Percentiles rank a stretch among this genome's conserved stretches.
Evolutionary conservation across 2,888 invertebrate species (phyloP).

Genomic region (Spilarctia lutea): DNA sequence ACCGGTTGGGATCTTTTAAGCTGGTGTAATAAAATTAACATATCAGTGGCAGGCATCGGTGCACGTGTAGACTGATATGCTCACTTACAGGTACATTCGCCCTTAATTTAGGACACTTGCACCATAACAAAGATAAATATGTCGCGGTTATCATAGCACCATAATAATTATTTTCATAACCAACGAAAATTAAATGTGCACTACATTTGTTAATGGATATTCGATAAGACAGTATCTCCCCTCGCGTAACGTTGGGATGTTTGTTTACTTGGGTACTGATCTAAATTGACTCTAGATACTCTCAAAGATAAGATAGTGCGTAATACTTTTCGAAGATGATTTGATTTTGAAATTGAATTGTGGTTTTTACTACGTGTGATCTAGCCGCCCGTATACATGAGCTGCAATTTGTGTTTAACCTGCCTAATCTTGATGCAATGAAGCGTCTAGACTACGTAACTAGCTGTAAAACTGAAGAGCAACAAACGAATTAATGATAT

Average conservation of each 20-base stretch:
- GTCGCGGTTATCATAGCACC: neutral
- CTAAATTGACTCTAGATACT: slow-evolving; percentile 34
- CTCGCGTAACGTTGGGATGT: slow-evolving; percentile 28
- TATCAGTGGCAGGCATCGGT: slow-evolving; percentile 77
- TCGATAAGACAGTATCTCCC: slow-evolving; percentile 34
- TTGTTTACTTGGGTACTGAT: slow-evolving; percentile 45
- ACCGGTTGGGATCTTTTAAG: slow-evolving; percentile 81
- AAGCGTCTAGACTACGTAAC: slow-evolving; percentile 24
- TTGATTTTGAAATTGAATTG: slow-evolving; percentile 5
- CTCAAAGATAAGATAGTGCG: slow-evolving; percentile 27
- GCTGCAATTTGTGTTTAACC: slow-evolving; percentile 37
- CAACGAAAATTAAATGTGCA: slow-evolving; percentile 11
- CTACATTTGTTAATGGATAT: slow-evolving; percentile 22
- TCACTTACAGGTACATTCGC: slow-evolving; percentile 39
- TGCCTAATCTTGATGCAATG: slow-evolving; percentile 37
- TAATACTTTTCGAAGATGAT: slow-evolving; percentile 19
- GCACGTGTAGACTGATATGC: slow-evolving; percentile 58
- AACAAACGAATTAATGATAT: slow-evolving; percentile 25
- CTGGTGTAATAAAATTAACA: slow-evolving; percentile 84
- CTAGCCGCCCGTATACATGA: slow-evolving; percentile 20
- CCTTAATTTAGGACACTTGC: slow-evolving; percentile 57
- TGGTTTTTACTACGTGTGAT: slow-evolving; percentile 6
- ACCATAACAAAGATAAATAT: slow-evolving; percentile 18
- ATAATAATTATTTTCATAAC: neutral
- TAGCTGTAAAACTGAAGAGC: slow-evolving; percentile 25